Evolutionary conservation across 2,888 invertebrate species (phyloP).

Genomic region (Tipula confusa): DNA sequence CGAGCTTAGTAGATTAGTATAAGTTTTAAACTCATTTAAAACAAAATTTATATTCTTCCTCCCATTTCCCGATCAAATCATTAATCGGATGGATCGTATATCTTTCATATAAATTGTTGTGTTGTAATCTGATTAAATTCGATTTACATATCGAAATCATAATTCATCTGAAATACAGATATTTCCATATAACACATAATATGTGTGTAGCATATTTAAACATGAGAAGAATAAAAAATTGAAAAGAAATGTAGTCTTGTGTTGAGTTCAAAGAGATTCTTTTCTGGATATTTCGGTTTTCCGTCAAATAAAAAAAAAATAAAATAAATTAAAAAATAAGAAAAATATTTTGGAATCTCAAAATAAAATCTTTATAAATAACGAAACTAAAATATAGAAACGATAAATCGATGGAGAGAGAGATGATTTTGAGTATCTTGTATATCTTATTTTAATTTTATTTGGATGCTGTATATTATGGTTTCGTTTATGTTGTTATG

Average conservation of each 20-base stretch:
- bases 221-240: not conserved
- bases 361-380: conserved; percentile 25
- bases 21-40: not conserved
- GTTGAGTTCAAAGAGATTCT: conserved; percentile 25
- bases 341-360: not conserved
- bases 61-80: not conserved
- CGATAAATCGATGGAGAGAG: conserved; percentile 1
- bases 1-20: no score
- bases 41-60: not conserved
- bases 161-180: not conserved
- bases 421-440: conserved; percentile 3
- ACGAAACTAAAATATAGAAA: not conserved
- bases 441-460: not conserved
- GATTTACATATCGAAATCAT: conserved; percentile 12
- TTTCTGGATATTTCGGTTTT: not conserved
- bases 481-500: not conserved
- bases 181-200: not conserved
- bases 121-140: not conserved
- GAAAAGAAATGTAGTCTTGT: not conserved
- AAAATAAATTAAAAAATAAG: no score
- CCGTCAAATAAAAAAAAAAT: not conserved
- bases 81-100: not conserved
- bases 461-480: not conserved
- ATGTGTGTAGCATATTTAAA: not conserved
- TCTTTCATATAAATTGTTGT: not conserved